Conservation (phyloP, 2,797 vertebrate species). For the Anolis apletophallus region DNA sequence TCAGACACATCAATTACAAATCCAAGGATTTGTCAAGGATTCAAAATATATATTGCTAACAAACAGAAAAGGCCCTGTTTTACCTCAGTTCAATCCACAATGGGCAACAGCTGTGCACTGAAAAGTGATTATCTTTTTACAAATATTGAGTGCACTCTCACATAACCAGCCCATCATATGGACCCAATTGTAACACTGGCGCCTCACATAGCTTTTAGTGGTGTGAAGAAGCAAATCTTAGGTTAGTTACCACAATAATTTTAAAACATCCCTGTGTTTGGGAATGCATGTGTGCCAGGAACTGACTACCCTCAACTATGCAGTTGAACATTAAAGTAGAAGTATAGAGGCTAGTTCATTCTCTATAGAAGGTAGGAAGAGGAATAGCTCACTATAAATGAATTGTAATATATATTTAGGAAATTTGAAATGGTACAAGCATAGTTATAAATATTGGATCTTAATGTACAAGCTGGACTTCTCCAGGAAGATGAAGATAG, state of each 20-base stretch:
- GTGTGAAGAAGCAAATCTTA: constrained; percentile 27
- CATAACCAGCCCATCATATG: constrained; percentile 18
- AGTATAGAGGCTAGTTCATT: constrained; percentile 19
- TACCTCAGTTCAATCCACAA: constrained; percentile 22
- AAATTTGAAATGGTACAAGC: not conserved
- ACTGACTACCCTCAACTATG: constrained; percentile 12
- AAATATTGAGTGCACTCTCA: constrained; percentile 7
- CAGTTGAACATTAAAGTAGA: constrained; percentile 5
- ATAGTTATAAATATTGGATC: constrained; percentile 4
- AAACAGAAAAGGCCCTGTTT: constrained; percentile 26
- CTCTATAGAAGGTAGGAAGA: not conserved
- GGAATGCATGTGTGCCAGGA: constrained; percentile 10
- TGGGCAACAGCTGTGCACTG: constrained; percentile 26
- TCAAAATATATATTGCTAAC: constrained; percentile 30
- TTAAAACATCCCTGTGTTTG: constrained; percentile 18
- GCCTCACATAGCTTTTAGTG: constrained; percentile 23
- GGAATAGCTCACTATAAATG: constrained; percentile 23
- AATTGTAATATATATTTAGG: constrained; percentile 30
- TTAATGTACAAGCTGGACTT: constrained; percentile 3
- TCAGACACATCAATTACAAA: constrained; percentile 22
- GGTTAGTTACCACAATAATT: constrained; percentile 27
- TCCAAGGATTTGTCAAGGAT: constrained; percentile 39
- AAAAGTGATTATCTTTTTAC: constrained; percentile 4
- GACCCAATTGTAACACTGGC: constrained; percentile 29
- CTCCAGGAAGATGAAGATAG: not conserved